These are phyloP conservation scores for Silurus lanzhouensis DNA, from an alignment of 2,797 vertebrate species.

Conservation along the genomic window DNA sequence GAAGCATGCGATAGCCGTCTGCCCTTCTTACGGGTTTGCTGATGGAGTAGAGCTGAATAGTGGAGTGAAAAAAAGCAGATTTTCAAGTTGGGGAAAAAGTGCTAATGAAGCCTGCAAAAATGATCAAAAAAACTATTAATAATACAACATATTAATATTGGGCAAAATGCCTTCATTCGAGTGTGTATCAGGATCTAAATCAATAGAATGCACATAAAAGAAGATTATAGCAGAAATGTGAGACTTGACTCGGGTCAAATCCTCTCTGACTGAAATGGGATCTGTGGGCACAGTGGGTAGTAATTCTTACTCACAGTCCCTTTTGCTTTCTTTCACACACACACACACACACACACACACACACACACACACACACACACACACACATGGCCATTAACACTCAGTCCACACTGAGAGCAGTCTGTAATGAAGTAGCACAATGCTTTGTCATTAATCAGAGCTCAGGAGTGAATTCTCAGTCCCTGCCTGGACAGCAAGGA, in stretches of 20 bases:
- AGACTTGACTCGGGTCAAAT: constrained; percentile 25
- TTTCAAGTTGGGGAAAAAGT: not conserved
- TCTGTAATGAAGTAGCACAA: constrained; percentile 52
- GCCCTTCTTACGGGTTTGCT: too few relatives aligned
- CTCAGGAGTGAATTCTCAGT: constrained; percentile 67
- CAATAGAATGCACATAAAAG: not conserved
- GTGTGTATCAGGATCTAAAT: not conserved
- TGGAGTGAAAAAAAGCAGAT: not conserved
- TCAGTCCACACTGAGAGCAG: constrained; percentile 35
- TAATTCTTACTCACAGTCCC: constrained; percentile 31
- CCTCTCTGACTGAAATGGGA: constrained; percentile 17
- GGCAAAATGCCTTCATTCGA: not conserved
- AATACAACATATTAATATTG: not conserved
- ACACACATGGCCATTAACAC: constrained; percentile 17
- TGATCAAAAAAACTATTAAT: not conserved
- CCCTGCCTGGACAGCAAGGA: constrained; percentile 54
- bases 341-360: not conserved
- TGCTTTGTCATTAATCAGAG: constrained; percentile 60
- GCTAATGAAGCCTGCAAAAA: not conserved
- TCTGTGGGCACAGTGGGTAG: constrained; percentile 25
- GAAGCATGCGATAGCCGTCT: not conserved
- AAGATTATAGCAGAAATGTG: not conserved
- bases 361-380: not conserved
- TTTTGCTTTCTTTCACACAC: not conserved
- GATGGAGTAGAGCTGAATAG: not conserved